Evolutionary conservation across 2,888 invertebrate species (phyloP), one percentile per base, ranked within the genome.

Genomic region (Shargacucullia verbasci): DNA sequence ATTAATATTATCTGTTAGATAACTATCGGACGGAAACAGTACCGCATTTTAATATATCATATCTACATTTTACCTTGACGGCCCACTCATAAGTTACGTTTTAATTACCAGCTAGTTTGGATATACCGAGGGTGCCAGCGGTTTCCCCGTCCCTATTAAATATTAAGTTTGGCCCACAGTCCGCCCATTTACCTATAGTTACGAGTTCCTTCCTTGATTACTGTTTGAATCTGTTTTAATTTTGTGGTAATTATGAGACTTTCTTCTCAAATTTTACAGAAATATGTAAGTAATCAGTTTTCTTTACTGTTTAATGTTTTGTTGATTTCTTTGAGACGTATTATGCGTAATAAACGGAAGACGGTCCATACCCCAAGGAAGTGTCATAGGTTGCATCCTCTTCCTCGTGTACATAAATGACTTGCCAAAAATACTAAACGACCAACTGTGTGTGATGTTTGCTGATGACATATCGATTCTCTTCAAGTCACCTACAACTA

Each of bases 31-130:
- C n/a, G n/a, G n/a, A n/a, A n/a, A n/a, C n/a, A 27, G n/a, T 34
- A 37, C 12, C 11, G 3, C n/a, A n/a, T 57, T 40, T 11, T 0
- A 34, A 14, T 25, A 44, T 2, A 12, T 13, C 3, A 1, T 37
- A 7, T 9, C 1, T 3, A 20, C 20, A 20, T 20, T 20, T 20
- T 4, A 20, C 20, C 20, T 2, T 29, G 7, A 29, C 33, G 37
- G 14, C 4, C 7, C 10, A 20, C 29, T 27, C 5, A 12, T 20
- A 31, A 15, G 11, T 33, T 25, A 31, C 35, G 47, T 57, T 69
- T 63, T 63, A 58, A 69, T 69, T 52, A 63, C 38, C 4, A 54
- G n/a, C 15, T 40, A 46, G 46, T 55, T 52, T 54, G 37, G 43
- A 29, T 29, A 13, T 11, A 27, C 27, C 11, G 27, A 31, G 33